These are phyloP conservation scores for Thamnophis elegans DNA, from an alignment of 2,797 vertebrate genomes.

Conservation along the genomic window DNA sequence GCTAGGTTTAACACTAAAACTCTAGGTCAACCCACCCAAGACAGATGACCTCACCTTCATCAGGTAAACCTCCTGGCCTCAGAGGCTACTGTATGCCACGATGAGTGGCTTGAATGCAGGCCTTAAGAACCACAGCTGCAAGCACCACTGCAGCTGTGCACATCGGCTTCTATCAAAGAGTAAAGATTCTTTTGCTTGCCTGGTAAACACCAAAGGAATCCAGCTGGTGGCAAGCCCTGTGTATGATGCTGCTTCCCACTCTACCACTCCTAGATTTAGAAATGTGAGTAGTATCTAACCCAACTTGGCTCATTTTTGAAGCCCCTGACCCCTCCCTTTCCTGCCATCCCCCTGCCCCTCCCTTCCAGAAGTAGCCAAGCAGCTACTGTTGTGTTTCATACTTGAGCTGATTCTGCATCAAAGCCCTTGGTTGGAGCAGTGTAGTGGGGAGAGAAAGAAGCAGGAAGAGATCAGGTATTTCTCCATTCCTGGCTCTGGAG, in stretches of 20 bases:
- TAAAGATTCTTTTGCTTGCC: neutral
- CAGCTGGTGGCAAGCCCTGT: neutral
- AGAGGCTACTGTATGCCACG: neutral
- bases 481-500: constrained; percentile 79
- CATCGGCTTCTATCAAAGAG: neutral
- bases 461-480: constrained; percentile 79
- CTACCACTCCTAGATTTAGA: accelerated
- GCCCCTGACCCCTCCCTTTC: neutral
- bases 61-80: neutral
- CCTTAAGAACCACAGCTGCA: neutral
- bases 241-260: neutral
- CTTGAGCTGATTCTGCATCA: constrained; percentile 45
- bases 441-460: neutral
- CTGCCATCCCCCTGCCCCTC: neutral
- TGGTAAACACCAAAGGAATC: neutral
- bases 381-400: constrained; percentile 38
- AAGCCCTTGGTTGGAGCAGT: constrained; percentile 28
- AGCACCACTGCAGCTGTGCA: neutral
- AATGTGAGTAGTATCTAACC: constrained; percentile 25
- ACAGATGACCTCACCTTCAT: constrained; percentile 59
- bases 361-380: constrained; percentile 35
- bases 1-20: neutral
- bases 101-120: neutral
- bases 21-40: neutral
- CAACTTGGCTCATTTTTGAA: constrained; percentile 28